Evolutionary conservation across 2,888 invertebrate genomes (phyloP).

Genomic region (Drosophila koepferae): DNA sequence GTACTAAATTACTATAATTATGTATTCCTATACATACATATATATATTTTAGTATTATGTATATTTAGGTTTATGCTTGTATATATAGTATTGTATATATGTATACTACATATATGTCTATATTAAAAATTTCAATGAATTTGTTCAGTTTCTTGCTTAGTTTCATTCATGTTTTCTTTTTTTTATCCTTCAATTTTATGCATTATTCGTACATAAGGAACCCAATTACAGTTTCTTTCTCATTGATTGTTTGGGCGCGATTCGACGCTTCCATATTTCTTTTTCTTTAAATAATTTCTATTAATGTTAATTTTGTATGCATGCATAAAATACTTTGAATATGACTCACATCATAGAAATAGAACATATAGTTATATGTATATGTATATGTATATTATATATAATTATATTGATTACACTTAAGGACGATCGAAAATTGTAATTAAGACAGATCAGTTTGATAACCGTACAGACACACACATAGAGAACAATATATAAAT

Average conservation of each 20-base stretch:
- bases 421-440: constrained; percentile 69
- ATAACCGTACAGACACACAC: constrained; percentile 55
- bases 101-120: not conserved
- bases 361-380: constrained; percentile 42
- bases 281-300: constrained; percentile 47
- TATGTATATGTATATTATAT: not conserved
- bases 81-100: constrained; percentile 39
- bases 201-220: constrained; percentile 71
- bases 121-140: constrained; percentile 57
- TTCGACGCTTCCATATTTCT: constrained; percentile 30
- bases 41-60: constrained; percentile 38
- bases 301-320: constrained; percentile 60
- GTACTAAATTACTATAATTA: constrained; percentile 38
- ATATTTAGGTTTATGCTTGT: constrained; percentile 36
- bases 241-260: constrained; percentile 14
- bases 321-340: constrained; percentile 66
- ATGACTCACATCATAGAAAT: constrained; percentile 63
- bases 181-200: constrained; percentile 31
- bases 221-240: constrained; percentile 64
- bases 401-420: constrained; percentile 43
- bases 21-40: constrained; percentile 44
- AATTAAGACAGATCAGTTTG: constrained; percentile 52
- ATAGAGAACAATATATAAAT: constrained; percentile 49
- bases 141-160: constrained; percentile 54
- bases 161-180: constrained; percentile 30